Evolutionary conservation across 2,888 invertebrate species (phyloP), one percentile per base, ranked within the genome.

Genomic region (Yponomeuta cagnagella): DNA sequence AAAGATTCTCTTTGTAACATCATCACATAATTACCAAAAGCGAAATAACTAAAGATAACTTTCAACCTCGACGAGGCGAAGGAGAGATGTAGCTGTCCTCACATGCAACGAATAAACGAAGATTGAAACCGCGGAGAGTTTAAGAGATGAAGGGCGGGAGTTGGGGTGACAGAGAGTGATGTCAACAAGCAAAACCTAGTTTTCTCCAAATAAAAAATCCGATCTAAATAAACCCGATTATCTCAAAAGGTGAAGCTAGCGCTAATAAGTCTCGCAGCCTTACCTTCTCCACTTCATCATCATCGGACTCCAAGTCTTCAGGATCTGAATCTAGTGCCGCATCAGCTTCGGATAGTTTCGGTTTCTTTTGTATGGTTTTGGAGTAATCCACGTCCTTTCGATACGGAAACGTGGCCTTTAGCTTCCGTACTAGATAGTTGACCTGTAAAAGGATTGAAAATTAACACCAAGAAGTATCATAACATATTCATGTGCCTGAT

Each of bases 281-380:
- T 58, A 58, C 52, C 15, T 58, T 58, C 52, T 58, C 52, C 89
- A 92, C 90, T 82, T 90, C 91, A 76, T 92, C 92, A 76, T 92
- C 89, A 76, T 93, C 92, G 72, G 90, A 91, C 63, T 90, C 88
- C 0, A 90, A 86, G 69, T 90, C 90, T 12, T 91, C 91, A 6
- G 92, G 89, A 52, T 92, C 91, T 0, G 91, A 91, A 70, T 91
- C 89, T 12, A 91, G 74, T 0, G 84, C 87, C 0, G 85, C 77
- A 63, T 89, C 87, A 0, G 75, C 82, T 4, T 85, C 86, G 1
- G 72, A 78, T 0, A 76, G 73, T 0, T 48, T 48, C 1, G 74
- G 70, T 31, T 78, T 80, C 75, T 87, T 90, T 0, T 79, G 82
- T 23, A 91, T 90, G 2, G 88, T 71, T 73, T 91, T 91, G 0